Conservation (phyloP, 2,888 invertebrate species). For the Amorpha juglandis region DNA sequence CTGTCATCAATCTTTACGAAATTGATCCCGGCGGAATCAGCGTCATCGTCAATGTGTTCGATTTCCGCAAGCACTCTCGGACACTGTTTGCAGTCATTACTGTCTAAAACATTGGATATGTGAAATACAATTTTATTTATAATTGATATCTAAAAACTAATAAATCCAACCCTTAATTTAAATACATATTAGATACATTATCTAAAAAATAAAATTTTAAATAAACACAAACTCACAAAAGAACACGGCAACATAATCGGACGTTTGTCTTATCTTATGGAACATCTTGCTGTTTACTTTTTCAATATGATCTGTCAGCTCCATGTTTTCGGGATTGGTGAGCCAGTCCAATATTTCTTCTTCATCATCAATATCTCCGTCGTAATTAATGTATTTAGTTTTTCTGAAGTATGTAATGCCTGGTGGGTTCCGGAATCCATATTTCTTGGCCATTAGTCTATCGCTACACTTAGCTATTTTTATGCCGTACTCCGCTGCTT, state of each 20-base stretch:
- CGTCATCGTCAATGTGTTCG: slow-evolving; percentile 97
- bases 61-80: slow-evolving; percentile 93
- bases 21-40: slow-evolving; percentile 94
- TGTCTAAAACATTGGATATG: slow-evolving; percentile 89
- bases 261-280: slow-evolving; percentile 93
- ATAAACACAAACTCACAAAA: slow-evolving; percentile 89
- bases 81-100: slow-evolving; percentile 97
- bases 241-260: slow-evolving; percentile 95
- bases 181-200: not conserved
- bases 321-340: slow-evolving; percentile 97
- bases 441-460: slow-evolving; percentile 96
- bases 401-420: slow-evolving; percentile 96
- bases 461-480: slow-evolving; percentile 95
- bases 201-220: slow-evolving; percentile 35
- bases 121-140: slow-evolving; percentile 61
- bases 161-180: not conserved
- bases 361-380: slow-evolving; percentile 96
- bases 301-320: slow-evolving; percentile 95
- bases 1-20: slow-evolving; percentile 96
- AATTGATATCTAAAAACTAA: not conserved
- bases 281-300: slow-evolving; percentile 97
- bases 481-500: slow-evolving; percentile 95
- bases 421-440: slow-evolving; percentile 94
- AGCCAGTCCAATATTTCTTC: slow-evolving; percentile 96
- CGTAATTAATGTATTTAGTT: slow-evolving; percentile 94